These are phyloP conservation scores for Amia ocellicauda DNA, from an alignment of 2,113 vertebrate species.

Conservation along the genomic window DNA sequence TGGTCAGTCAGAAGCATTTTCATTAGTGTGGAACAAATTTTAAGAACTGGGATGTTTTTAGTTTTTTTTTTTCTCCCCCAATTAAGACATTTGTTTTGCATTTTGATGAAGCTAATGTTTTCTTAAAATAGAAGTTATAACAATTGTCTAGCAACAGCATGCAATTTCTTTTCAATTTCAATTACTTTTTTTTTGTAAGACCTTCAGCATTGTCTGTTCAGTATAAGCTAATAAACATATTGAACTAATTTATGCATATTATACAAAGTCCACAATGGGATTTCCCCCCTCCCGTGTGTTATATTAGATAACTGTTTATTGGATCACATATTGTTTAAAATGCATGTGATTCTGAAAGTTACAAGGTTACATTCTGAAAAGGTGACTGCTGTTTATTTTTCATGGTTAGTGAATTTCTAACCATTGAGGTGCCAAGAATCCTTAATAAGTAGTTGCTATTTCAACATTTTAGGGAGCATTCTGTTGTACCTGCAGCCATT, in stretches of 20 bases:
- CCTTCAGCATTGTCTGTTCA: constrained; percentile 1
- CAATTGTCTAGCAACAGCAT: constrained; percentile 16
- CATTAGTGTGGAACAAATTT: constrained; percentile 1
- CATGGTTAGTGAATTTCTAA: neutral
- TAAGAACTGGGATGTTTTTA: too few relatives aligned
- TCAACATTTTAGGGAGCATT: neutral
- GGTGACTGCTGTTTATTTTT: neutral
- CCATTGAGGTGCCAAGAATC: constrained; percentile 17
- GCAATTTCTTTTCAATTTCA: neutral
- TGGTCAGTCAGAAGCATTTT: neutral
- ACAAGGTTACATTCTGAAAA: neutral
- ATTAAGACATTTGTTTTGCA: neutral
- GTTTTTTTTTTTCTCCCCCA: too few relatives aligned
- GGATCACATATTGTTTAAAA: constrained; percentile 3
- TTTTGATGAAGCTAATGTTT: neutral
- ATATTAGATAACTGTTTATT: neutral
- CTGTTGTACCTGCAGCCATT: constrained; percentile 6
- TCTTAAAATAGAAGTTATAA: constrained; percentile 3
- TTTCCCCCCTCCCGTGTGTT: neutral
- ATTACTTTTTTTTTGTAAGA: constrained; percentile 2
- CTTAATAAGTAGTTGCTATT: neutral
- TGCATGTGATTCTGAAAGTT: constrained; percentile 8
- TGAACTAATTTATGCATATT: neutral
- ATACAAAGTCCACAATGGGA: neutral
- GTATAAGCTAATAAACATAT: neutral